Evolutionary conservation across 1,140 invertebrate genomes (phyloP), one percentile per base, ranked within the genome.

Genomic region (Habropoda laboriosa): DNA sequence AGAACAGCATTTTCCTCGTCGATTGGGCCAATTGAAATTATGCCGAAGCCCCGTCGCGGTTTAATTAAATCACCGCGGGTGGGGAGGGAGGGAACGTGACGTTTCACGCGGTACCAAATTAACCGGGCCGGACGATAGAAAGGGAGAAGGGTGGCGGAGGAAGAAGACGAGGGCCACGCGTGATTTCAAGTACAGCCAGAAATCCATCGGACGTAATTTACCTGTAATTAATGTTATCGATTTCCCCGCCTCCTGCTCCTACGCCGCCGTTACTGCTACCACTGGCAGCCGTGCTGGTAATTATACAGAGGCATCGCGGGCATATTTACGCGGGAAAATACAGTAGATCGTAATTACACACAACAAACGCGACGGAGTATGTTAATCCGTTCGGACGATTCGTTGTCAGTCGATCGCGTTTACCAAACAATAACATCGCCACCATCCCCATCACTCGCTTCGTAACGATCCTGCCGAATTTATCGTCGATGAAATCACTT

Each of bases 61-160:
- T 84, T 85, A 79, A 82, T 84, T 79, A 71, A 83, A 81, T 82
- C 73, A 67, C 13, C 60, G 60, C 38, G 60, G 13, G 30, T 27
- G 57, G 57, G 13, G 35, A 16, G 32, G 57, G 16, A n/a, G 24
- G 42, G 40, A 61, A 73, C 68, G 78, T 67, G 74, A 57, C 80
- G 77, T 80, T 83, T 82, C 73, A 63, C 73, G 49, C 18, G 49
- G 68, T 2, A 16, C 32, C 55, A 60, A 83, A 83, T 84, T 74
- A 74, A 78, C 75, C 75, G 55, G n/a, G 40, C 2, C 42, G 21
- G 12, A 24, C 8, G 45, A 38, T 24, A 53, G 61, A 51, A 16
- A 30, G 27, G n/a, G n/a, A n/a, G n/a, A n/a, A n/a, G n/a, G n/a
- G n/a, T n/a, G n/a, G n/a, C n/a, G 68, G 35, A 71, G 75, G 67